A percentile compares a stretch with the other conserved stretches of the same genome.
phyloP scores from a whole-genome alignment of 2,113 vertebrate species.

The Notothenia coriiceps region DNA sequence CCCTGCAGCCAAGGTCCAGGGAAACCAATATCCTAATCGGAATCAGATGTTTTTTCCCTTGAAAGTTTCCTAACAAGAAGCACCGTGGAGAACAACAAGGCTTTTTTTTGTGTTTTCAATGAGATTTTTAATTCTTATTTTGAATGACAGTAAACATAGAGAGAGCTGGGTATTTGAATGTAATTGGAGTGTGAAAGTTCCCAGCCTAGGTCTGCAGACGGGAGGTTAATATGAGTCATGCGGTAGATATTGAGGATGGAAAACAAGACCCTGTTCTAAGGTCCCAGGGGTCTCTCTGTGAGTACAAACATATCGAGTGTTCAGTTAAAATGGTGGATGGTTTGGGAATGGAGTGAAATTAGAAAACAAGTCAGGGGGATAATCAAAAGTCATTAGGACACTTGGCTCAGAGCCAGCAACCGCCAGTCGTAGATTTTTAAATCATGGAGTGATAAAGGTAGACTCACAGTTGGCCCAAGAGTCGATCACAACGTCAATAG shows the following conservation, averaged over 20 bases:
- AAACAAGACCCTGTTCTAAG: background rate
- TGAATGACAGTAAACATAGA: slow-evolving; percentile 14
- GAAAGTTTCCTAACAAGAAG: slow-evolving; percentile 13
- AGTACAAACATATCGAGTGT: background rate
- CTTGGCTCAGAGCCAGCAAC: background rate
- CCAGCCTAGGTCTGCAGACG: slow-evolving; percentile 3
- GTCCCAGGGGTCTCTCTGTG: slow-evolving; percentile 13
- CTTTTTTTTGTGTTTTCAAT: background rate
- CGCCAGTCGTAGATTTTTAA: background rate
- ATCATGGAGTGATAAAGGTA: background rate
- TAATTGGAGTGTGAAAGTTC: background rate
- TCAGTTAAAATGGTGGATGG: background rate
- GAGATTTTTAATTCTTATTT: slow-evolving; percentile 5
- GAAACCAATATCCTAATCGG: background rate
- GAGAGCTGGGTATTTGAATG: background rate
- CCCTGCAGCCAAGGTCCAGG: slow-evolving; percentile 51
- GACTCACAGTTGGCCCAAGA: background rate
- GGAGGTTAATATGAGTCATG: slow-evolving; percentile 48
- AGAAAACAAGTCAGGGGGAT: background rate
- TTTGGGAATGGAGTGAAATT: background rate
- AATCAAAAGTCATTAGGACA: background rate
- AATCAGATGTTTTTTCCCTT: slow-evolving; percentile 21
- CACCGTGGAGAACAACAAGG: background rate
- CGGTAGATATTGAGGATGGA: slow-evolving; percentile 21
- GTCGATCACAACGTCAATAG: background rate